Percentiles rank a stretch among this genome's conserved stretches.
These are phyloP conservation scores for Melanostigma gelatinosum DNA, from an alignment of 2,113 vertebrate genomes.

Conservation along the genomic window DNA sequence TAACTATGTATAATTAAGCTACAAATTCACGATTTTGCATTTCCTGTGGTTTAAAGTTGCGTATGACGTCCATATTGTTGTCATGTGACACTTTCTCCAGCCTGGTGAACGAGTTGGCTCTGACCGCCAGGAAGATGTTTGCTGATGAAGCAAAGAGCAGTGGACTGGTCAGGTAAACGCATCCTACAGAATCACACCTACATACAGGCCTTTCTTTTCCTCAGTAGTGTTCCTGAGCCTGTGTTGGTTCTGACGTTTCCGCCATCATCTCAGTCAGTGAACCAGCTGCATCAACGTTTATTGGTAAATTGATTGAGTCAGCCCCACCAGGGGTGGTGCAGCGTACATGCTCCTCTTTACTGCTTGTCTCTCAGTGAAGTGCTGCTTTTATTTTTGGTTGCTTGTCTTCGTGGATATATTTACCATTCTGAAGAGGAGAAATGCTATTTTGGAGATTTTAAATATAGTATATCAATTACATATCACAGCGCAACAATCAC, in stretches of 20 bases:
- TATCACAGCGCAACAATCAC: not conserved
- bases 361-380: not conserved
- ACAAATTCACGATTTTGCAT: not conserved
- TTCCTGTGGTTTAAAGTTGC: not conserved
- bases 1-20: not conserved
- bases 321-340: not conserved
- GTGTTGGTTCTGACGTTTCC: not conserved
- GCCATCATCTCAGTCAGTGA: not conserved
- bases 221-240: not conserved
- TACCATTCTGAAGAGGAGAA: not conserved
- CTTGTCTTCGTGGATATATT: not conserved
- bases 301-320: not conserved
- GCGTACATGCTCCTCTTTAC: not conserved
- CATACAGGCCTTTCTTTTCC: not conserved
- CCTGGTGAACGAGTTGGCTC: slow-evolving; percentile 89
- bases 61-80: not conserved
- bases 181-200: not conserved
- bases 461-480: not conserved
- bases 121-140: slow-evolving; percentile 89
- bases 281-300: not conserved
- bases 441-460: not conserved
- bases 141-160: slow-evolving; percentile 88
- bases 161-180: slow-evolving; percentile 88
- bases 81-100: slow-evolving; percentile 66
- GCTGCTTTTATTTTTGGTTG: not conserved